Percentiles rank a stretch among this genome's conserved stretches.
These are phyloP conservation scores for Phragmatobia fuliginosa DNA, from an alignment of 2,888 invertebrate genomes.

Conservation along the genomic window DNA sequence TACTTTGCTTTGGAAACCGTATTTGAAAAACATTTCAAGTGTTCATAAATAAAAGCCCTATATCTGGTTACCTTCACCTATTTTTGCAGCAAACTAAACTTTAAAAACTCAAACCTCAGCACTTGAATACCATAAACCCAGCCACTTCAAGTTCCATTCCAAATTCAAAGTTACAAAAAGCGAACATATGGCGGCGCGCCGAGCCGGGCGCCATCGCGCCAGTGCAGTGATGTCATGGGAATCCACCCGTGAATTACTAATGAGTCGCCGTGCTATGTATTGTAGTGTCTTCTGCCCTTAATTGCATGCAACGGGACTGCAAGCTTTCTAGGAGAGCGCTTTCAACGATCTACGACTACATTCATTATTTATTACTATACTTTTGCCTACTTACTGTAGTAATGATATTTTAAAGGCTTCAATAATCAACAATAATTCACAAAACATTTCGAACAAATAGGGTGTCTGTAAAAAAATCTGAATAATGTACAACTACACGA, in stretches of 20 bases:
- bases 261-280: conserved; percentile 45
- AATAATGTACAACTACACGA: too few relatives aligned
- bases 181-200: conserved; percentile 70
- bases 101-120: conserved; percentile 26
- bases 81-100: conserved; percentile 1
- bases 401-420: background rate
- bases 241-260: conserved; percentile 62
- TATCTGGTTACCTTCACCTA: conserved; percentile 1
- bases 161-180: conserved; percentile 39
- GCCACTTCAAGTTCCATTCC: conserved; percentile 23
- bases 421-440: background rate
- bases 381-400: background rate
- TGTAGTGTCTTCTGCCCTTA: conserved; percentile 47
- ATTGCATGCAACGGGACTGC: conserved; percentile 38
- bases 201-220: conserved; percentile 69
- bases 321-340: conserved; percentile 32
- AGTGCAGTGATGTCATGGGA: conserved; percentile 78
- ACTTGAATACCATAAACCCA: conserved; percentile 35
- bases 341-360: conserved; percentile 23
- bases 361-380: conserved; percentile 17
- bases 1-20: background rate
- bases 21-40: background rate
- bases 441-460: background rate
- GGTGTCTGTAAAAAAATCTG: too few relatives aligned
- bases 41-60: background rate